These are phyloP conservation scores for Spheniscus humboldti DNA, from an alignment of 2,797 vertebrate genomes.

Conservation along the genomic window DNA sequence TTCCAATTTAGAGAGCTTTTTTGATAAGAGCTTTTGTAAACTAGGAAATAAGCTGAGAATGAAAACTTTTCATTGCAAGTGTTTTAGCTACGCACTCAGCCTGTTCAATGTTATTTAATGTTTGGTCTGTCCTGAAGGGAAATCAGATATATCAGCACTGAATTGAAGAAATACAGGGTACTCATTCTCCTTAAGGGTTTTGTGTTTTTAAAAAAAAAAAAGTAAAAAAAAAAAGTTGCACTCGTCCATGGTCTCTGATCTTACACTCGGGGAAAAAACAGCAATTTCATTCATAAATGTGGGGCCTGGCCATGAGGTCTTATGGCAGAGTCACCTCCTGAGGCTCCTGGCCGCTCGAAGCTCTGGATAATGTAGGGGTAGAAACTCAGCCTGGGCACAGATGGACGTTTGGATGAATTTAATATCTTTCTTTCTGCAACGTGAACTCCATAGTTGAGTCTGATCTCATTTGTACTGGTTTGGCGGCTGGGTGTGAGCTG, in stretches of 20 bases:
- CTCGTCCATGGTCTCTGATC: neutral
- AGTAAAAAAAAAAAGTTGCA: neutral
- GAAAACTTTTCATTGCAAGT: slow-evolving; percentile 48
- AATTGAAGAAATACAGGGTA: slow-evolving; percentile 7
- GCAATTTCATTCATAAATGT: slow-evolving; percentile 35
- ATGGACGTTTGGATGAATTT: neutral
- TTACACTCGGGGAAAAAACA: neutral
- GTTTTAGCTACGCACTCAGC: neutral
- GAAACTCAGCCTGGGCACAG: neutral
- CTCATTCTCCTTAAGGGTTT: slow-evolving; percentile 6
- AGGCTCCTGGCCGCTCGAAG: neutral
- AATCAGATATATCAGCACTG: slow-evolving; percentile 41
- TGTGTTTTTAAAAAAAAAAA: neutral
- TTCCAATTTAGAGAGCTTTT: slow-evolving; percentile 70
- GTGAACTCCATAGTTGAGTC: neutral
- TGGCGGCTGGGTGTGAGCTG: neutral
- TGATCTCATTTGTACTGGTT: neutral
- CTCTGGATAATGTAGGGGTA: neutral
- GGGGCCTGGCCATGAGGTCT: neutral
- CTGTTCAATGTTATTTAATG: slow-evolving; percentile 43
- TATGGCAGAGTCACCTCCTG: neutral
- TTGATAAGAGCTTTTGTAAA: slow-evolving; percentile 70
- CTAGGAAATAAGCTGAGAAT: slow-evolving; percentile 51
- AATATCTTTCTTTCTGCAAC: neutral
- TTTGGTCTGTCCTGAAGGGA: slow-evolving; percentile 57